Conservation (phyloP, 2,888 invertebrate genomes). For the Prosapia bicincta region DNA sequence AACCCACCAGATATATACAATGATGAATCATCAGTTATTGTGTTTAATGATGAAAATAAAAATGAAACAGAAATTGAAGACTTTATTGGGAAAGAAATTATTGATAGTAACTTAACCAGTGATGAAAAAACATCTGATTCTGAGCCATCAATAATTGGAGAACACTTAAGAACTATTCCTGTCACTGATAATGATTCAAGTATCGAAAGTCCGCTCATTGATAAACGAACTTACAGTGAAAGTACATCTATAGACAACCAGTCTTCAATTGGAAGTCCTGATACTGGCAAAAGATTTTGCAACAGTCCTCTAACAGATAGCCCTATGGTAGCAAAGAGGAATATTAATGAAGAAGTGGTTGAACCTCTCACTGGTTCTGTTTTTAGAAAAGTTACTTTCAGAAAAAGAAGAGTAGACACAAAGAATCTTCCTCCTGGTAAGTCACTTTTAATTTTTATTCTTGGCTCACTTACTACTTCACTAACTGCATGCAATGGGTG, state of each 20-base stretch:
- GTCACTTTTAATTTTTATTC: conserved; percentile 7
- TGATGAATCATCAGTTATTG: neutral
- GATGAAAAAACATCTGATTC: conserved; percentile 7
- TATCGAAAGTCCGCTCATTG: conserved; percentile 11
- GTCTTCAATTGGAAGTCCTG: conserved; percentile 14
- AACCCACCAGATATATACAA: neutral
- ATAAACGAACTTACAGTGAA: conserved; percentile 15
- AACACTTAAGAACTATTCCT: neutral
- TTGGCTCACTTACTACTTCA: neutral
- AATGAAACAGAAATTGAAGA: neutral
- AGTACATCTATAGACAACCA: conserved; percentile 16
- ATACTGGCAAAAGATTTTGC: conserved; percentile 4
- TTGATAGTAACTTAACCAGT: neutral
- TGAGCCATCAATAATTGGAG: neutral
- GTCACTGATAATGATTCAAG: conserved; percentile 20
- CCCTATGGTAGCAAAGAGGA: conserved; percentile 32
- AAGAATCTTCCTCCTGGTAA: conserved; percentile 35
- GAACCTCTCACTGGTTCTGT: conserved; percentile 59
- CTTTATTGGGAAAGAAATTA: neutral
- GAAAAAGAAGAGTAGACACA: conserved; percentile 47
- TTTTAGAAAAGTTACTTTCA: conserved; percentile 61
- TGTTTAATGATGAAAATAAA: neutral
- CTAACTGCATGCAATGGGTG: too few relatives aligned
- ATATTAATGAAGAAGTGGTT: conserved; percentile 41
- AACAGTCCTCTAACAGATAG: conserved; percentile 21